These are phyloP conservation scores for Drosophila kurseongensis DNA, from an alignment of 1,140 invertebrate genomes.

Conservation along the genomic window DNA sequence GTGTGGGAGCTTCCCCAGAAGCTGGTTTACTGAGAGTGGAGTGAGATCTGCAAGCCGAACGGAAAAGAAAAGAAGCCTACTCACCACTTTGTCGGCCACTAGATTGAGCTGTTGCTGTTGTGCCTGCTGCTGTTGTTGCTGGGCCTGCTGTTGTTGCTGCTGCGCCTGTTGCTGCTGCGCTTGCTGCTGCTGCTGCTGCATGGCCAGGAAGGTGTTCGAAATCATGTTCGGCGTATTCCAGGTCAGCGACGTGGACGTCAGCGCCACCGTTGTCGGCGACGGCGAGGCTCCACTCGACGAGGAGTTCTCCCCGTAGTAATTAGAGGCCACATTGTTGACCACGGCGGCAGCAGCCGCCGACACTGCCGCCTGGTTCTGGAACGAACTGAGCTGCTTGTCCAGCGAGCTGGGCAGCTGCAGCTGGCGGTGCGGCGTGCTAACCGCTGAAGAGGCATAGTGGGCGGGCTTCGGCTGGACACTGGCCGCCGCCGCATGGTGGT, in stretches of 20 bases:
- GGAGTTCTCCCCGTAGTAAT: conserved; percentile 83
- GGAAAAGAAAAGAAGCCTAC: conserved; percentile 30
- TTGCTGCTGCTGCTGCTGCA: conserved; percentile 80
- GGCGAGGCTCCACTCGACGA: conserved; percentile 81
- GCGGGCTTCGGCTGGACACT: conserved; percentile 81
- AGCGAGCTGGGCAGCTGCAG: conserved; percentile 76
- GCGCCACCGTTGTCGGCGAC: conserved; percentile 76
- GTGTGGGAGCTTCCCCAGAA: conserved; percentile 31
- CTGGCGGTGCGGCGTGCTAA: conserved; percentile 79
- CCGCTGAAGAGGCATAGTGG: conserved; percentile 78
- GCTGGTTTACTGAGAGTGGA: conserved; percentile 6
- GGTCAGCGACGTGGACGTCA: conserved; percentile 76
- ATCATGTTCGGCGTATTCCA: conserved; percentile 82
- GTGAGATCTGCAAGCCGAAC: conserved; percentile 21
- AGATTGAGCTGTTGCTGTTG: conserved; percentile 78
- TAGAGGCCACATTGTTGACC: conserved; percentile 77
- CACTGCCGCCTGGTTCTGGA: conserved; percentile 81
- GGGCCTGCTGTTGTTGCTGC: conserved; percentile 60
- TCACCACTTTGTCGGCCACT: conserved; percentile 82
- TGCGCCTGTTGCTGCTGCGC: conserved; percentile 74
- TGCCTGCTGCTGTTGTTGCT: conserved; percentile 58
- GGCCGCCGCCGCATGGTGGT: conserved; percentile 81
- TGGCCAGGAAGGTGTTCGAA: conserved; percentile 82
- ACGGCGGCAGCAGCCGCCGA: conserved; percentile 75
- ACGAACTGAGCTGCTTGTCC: conserved; percentile 78